Evolutionary conservation across 2,888 invertebrate species (phyloP).

Genomic region (Phasia obesa): DNA sequence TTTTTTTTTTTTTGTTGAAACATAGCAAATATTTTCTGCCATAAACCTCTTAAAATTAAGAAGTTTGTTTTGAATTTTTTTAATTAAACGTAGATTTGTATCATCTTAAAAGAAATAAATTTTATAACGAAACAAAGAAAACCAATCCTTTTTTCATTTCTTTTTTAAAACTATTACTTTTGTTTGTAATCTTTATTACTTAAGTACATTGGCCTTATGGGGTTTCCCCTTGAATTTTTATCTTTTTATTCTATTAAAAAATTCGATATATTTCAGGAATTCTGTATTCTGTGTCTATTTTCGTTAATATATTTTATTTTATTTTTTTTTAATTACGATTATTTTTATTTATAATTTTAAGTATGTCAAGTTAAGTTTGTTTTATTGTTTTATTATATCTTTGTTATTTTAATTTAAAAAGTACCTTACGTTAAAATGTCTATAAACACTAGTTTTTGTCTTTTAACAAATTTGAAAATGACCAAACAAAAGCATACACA

Average conservation of each 20-base stretch:
- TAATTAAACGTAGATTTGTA: constrained; percentile 29
- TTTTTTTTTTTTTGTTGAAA: constrained; percentile 25
- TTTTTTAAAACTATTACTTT: too few species aligned
- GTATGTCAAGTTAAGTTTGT: constrained; percentile 13
- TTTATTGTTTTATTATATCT: constrained; percentile 7
- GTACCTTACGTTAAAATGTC: neutral
- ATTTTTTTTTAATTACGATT: neutral
- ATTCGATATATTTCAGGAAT: too few species aligned
- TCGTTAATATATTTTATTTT: too few species aligned
- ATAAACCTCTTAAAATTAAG: constrained; percentile 28
- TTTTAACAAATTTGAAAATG: constrained; percentile 43
- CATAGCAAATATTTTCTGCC: constrained; percentile 4
- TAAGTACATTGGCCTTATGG: too few species aligned
- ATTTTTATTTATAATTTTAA: neutral
- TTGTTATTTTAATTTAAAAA: constrained; percentile 7
- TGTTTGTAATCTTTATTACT: too few species aligned
- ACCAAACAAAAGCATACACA: constrained; percentile 61
- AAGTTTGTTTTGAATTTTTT: neutral
- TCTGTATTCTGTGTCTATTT: too few species aligned
- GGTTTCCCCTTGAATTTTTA: too few species aligned
- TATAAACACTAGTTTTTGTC: constrained; percentile 44
- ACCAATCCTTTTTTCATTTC: too few species aligned
- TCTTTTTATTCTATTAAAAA: too few species aligned
- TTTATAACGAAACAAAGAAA: too few species aligned
- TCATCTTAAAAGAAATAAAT: too few species aligned